phyloP scores from a whole-genome alignment of 2,113 vertebrate genomes.

The Chunga burmeisteri region DNA sequence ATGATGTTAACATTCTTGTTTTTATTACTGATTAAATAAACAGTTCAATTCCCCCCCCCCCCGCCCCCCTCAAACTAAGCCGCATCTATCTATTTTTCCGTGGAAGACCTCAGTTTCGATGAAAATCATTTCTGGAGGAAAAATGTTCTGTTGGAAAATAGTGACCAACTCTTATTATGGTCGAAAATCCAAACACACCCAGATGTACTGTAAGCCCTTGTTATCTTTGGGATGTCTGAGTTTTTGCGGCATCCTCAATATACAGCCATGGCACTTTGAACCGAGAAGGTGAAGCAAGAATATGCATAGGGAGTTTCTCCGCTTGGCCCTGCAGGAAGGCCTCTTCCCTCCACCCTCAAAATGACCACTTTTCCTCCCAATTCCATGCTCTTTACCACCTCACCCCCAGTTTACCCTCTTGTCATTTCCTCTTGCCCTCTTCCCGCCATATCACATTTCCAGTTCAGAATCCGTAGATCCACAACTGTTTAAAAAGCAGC shows the following conservation, averaged over 20 bases:
- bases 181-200: background rate
- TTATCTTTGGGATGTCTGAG: background rate
- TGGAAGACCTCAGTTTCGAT: background rate
- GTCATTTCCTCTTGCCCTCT: constrained; percentile 70
- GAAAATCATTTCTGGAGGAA: background rate
- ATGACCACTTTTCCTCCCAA: background rate
- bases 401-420: constrained; percentile 51
- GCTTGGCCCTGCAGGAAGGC: background rate
- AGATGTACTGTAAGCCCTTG: background rate
- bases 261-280: background rate
- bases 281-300: background rate
- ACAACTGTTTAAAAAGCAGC: constrained; percentile 73
- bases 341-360: background rate
- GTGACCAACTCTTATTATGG: background rate
- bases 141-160: constrained; percentile 3
- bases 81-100: background rate
- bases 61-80: background rate
- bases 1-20: background rate
- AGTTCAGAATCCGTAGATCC: constrained; percentile 72
- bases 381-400: constrained; percentile 52
- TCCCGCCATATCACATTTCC: constrained; percentile 71
- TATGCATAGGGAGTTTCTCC: background rate
- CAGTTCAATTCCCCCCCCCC: background rate
- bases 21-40: constrained; percentile 39
- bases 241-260: background rate